A percentile compares a stretch with the other conserved stretches of the same genome.
These are phyloP conservation scores for Phalacrocorax brasilianus DNA, from an alignment of 2,113 vertebrate genomes.

Conservation along the genomic window DNA sequence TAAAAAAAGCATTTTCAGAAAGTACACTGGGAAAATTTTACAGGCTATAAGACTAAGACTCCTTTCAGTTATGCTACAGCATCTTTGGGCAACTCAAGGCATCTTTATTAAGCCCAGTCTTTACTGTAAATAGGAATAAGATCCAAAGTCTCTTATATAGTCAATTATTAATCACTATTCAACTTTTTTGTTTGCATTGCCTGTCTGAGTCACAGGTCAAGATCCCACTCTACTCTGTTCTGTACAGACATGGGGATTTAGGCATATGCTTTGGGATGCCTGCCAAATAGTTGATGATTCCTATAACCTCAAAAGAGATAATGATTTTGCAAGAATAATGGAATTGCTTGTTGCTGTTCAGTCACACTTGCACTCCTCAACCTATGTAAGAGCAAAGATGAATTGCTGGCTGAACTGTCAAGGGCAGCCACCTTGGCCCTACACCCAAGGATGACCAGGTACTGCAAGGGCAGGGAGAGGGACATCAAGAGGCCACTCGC, in stretches of 20 bases:
- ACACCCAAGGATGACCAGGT: rapidly evolving
- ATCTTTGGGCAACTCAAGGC: neutral
- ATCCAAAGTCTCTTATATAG: neutral
- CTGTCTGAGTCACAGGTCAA: neutral
- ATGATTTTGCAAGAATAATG: neutral
- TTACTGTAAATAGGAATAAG: neutral
- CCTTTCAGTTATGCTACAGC: neutral
- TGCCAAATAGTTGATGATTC: neutral
- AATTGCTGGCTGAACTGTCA: neutral
- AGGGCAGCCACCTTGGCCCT: neutral
- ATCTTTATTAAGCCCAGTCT: neutral
- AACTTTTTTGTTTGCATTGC: neutral
- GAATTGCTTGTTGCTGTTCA: neutral
- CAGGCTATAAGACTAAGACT: neutral
- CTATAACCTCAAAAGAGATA: neutral
- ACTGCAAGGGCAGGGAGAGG: neutral
- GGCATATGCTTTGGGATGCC: neutral
- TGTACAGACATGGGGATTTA: neutral
- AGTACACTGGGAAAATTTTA: neutral
- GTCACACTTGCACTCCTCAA: neutral
- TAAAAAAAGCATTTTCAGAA: neutral
- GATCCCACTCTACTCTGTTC: neutral
- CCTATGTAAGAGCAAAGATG: rapidly evolving
- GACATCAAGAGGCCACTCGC: rapidly evolving
- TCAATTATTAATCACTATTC: neutral